Base-by-base conservation (phyloP, 2,888 invertebrate genomes). In the Cheilosia pagana region DNA sequence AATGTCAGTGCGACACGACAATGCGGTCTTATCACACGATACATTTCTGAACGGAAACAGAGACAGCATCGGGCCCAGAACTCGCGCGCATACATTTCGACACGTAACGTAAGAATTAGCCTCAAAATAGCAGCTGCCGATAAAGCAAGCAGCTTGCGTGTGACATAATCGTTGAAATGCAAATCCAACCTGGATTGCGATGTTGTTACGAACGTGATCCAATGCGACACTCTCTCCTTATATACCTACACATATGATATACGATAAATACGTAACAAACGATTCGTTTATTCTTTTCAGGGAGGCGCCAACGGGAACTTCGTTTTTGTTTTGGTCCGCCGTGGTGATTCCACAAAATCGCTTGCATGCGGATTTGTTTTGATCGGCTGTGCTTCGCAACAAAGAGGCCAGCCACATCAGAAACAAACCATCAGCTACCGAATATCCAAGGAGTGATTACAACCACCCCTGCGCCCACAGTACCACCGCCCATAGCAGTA, bases 341-440 rank as follows among this genome's bases (percentile, higher is more conserved):
- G 89, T 88, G 87, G 90, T 89, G 88, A 86, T 87, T 85, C 87
- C 87, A 86, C 89, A 91, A 91, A 94, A 92, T 94, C 94, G 94
- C 94, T 94, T 95, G 95, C 95, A 96, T 96, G 96, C 96, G 96
- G 94, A 95, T 96, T 94, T 96, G 96, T 93, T 96, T 96, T 93
- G 96, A 96, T 93, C 95, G 95, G 94, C 94, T 95, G 93, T 96
- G 96, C 95, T 96, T 96, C 95, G 95, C 96, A 94, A 96, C 96
- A 94, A 94, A 95, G 95, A 95, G 95, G 94, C 95, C 95, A 92
- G 94, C 94, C 93, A 89, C 88, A 87, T 88, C 88, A 88, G 88
- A 88, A 83, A 88, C 87, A 83, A 83, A 82, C 71, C 81, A 82
- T 68, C 81, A 85, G 57, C 76, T 71, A 78, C 82, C 79, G 67